Base-by-base conservation (phyloP, 2,113 vertebrate species). In the Girardinichthys multiradiatus region DNA sequence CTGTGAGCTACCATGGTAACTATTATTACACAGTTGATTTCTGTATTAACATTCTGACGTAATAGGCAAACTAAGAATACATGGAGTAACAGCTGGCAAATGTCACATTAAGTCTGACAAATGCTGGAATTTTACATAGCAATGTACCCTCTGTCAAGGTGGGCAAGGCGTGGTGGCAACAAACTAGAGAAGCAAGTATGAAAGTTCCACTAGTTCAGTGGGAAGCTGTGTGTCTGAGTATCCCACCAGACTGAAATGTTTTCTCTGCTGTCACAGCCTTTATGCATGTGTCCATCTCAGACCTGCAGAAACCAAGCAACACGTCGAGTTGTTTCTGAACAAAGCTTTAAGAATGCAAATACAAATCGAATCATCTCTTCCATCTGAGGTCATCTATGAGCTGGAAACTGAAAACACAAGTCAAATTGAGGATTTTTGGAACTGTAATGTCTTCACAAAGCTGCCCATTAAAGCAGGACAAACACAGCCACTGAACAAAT, bases 91-190 rank as follows among this genome's bases (percentile, higher is more conserved):
- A 64, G 27, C 6, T 64, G 31, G 21, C 4, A n/a, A 35, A 19
- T 51, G 48, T 10, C 48, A 51, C 48, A 54, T 54, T 54, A 54
- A 54, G 21, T 54, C 24, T 64, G 33, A n/a, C 1, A 63, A 63
- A 39, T 64, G 33, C n/a, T 39, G 24, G 11, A 27, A 33, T 39
- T 64, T 26, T 37, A 13, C 9, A 13, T 15, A 15, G 60, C 14
- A 13, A 13, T 26, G 39, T 26, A 37, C 26, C 33, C 5, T 64
- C 24, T 37, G 33, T 5, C 10, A 79, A 75, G 68, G 67, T 87
- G 74, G 57, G 64, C 35, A 86, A 88, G 86, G 82, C 84, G 86
- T 64, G 62, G 89, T 87, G 70, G 90, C 74, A 92, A 89, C 82
- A 71, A 80, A 79, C 58, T 79, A 86, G 81, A 79, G 70, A 60